Conservation (phyloP, 2,888 invertebrate species). For the Oxycera nigricornis region DNA sequence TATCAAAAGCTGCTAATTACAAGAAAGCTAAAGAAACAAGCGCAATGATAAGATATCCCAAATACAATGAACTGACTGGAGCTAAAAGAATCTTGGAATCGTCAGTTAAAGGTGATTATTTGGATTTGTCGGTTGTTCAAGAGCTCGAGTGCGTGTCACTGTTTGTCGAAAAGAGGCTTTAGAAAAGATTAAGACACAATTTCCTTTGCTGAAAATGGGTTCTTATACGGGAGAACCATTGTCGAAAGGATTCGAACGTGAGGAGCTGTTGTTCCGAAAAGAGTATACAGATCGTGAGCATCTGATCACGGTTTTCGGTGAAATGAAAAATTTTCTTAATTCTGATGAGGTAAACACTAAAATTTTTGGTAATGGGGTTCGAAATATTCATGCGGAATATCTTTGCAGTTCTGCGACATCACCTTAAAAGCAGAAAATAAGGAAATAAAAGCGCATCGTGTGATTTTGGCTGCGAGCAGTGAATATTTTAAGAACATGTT, state of each 20-base stretch:
- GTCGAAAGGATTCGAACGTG: constrained; percentile 23
- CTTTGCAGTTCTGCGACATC: constrained; percentile 28
- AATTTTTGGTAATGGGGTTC: neutral
- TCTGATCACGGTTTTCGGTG: neutral
- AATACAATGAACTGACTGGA: neutral
- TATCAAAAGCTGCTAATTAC: neutral
- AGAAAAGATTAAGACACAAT: neutral
- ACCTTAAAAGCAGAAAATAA: constrained; percentile 19
- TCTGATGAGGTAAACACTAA: constrained; percentile 18
- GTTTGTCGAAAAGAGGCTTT: neutral
- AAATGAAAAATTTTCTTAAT: constrained; percentile 17
- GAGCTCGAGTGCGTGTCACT: neutral
- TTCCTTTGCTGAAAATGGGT: constrained; percentile 15
- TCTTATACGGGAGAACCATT: constrained; percentile 17
- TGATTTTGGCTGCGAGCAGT: constrained; percentile 27
- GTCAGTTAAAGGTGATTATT: neutral
- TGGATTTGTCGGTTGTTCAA: constrained; percentile 4
- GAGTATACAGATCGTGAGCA: constrained; percentile 36
- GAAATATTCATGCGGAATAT: neutral
- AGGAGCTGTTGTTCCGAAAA: constrained; percentile 10
- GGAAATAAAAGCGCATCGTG: constrained; percentile 26
- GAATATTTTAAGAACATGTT: constrained; percentile 16
- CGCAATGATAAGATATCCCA: neutral
- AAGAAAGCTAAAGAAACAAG: neutral
- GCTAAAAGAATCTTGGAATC: neutral